Evolutionary conservation across 2,113 vertebrate species (phyloP).

Genomic region (Halcyon senegalensis): DNA sequence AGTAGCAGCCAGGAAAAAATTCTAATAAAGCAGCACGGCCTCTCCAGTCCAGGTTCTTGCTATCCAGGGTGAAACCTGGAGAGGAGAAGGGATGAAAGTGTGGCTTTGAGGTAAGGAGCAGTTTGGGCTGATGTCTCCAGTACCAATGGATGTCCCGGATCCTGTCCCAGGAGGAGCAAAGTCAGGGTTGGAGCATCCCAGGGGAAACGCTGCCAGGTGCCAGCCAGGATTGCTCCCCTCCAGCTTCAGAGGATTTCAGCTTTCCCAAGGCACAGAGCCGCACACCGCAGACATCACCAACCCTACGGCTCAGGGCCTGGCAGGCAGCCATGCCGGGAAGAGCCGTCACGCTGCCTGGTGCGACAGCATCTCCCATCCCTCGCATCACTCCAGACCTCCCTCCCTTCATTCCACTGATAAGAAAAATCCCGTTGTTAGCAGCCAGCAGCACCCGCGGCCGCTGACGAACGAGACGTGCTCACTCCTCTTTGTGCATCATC

Average conservation of each 20-base stretch:
- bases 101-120: not conserved
- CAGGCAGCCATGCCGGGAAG: accelerated
- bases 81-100: accelerated
- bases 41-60: accelerated
- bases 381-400: accelerated
- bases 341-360: accelerated
- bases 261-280: not conserved
- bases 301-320: accelerated
- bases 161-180: accelerated
- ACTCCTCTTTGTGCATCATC: not conserved
- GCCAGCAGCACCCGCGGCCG: not conserved
- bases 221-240: not conserved
- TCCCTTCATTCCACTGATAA: not conserved
- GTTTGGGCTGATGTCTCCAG: not conserved
- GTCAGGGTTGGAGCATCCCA: not conserved
- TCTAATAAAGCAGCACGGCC: accelerated
- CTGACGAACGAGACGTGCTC: not conserved
- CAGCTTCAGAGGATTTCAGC: not conserved
- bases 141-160: accelerated
- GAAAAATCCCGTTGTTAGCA: not conserved
- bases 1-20: not conserved
- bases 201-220: accelerated
- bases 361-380: not conserved
- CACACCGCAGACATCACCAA: accelerated
- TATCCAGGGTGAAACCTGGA: not conserved